These are phyloP conservation scores for Brachionus plicatilis DNA, from an alignment of 1,140 invertebrate species.

Conservation along the genomic window DNA sequence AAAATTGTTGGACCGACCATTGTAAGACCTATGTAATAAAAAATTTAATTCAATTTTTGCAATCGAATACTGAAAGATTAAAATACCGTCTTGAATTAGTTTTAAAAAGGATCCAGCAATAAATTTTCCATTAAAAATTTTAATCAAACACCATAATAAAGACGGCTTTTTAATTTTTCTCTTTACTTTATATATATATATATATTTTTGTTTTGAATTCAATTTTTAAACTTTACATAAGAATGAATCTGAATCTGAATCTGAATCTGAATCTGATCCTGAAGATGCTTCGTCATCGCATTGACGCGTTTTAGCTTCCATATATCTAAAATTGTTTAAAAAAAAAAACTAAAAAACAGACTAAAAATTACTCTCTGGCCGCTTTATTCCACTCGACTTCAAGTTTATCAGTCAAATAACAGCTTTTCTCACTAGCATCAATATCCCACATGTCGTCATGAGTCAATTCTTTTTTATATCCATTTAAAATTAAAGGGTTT, in stretches of 20 bases:
- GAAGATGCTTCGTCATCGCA: background rate
- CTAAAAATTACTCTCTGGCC: background rate
- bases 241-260: too few relatives aligned
- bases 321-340: background rate
- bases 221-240: too few relatives aligned
- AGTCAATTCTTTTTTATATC: conserved; percentile 2
- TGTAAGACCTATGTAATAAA: background rate
- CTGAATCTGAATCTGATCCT: too few relatives aligned
- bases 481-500: conserved; percentile 19
- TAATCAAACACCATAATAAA: conserved; percentile 7
- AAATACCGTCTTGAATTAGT: conserved; percentile 28
- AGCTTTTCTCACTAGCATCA: background rate
- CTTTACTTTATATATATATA: too few relatives aligned
- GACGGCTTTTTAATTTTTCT: conserved; percentile 2
- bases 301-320: background rate
- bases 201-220: too few relatives aligned
- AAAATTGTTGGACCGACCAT: conserved; percentile 18
- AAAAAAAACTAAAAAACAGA: background rate
- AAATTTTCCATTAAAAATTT: conserved; percentile 37
- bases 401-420: background rate
- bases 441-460: conserved; percentile 25
- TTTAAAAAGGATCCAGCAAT: conserved; percentile 37
- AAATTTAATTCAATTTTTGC: too few relatives aligned
- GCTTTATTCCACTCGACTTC: conserved; percentile 7
- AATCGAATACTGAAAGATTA: background rate